Base-by-base conservation (phyloP, 2,113 vertebrate species). In the Turdus rufiventris region DNA sequence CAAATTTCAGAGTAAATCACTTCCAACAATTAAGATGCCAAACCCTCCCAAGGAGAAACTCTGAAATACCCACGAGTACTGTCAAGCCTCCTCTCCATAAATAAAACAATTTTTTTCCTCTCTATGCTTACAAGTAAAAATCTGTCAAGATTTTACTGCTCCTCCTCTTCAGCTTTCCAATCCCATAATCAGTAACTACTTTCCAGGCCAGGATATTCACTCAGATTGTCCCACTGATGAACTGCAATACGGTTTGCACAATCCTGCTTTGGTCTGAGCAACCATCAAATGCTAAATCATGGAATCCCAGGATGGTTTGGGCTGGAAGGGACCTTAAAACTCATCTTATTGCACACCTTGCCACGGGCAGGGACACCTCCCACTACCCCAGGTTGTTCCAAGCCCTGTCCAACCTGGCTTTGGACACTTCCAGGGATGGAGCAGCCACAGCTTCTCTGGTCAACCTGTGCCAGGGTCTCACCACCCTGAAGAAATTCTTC, bases 401-500 rank as follows among this genome's bases (percentile, higher is more conserved):
- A 68, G 7, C 8, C 14, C 40, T 1, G 1, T 61, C 20, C 47
- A 61, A 2, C 14, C 24, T 28, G 47, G 40, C 40, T 47, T 61
- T 21, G n/a, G 34, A 18, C 47, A 54, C 34, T 48, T 34, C 14
- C 47, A 82, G 71, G 15, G 40, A 48, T 42, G 54, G 18, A 6
- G 8, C 54, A 82, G 47, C 34, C 71, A 61, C n/a, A 68, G 36
- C 20, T 48, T 8, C 54, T 54, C 54, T 18, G 24, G 53, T 5
- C 7, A 81, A 0, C 4, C 23, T 47, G 7, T 60, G n/a, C 68
- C 24, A n/a, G 38, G n/a, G n/a, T 38, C 45, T 81, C n/a, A 2
- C 6, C 17, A 54, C 3, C 24, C n/a, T 61, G 33, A 72, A 26
- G 17, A 58, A 75, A 18, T 70, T 31, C 40, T 36, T 76, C 12